These are phyloP conservation scores for Lysiphlebus fabarum DNA, from an alignment of 1,140 invertebrate genomes.

Conservation along the genomic window DNA sequence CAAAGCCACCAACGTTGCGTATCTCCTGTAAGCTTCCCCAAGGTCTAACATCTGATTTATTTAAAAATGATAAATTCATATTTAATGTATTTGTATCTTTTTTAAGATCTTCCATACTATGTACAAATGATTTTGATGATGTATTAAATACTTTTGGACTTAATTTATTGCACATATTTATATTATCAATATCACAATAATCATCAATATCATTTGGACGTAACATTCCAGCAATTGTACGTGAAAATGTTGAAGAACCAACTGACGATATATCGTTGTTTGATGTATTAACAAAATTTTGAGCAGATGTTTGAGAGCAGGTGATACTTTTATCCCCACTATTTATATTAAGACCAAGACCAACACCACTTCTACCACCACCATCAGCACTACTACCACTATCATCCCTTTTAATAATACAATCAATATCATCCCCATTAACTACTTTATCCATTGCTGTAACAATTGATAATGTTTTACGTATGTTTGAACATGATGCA, in stretches of 20 bases:
- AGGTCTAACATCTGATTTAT: conserved; percentile 39
- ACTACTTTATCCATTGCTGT: too few species aligned
- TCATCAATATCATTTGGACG: conserved; percentile 26
- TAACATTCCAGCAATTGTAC: conserved; percentile 32
- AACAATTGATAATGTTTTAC: too few species aligned
- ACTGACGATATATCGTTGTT: conserved; percentile 37
- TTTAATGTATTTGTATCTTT: conserved; percentile 36
- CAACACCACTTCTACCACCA: conserved; percentile 4
- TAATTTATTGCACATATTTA: conserved; percentile 49
- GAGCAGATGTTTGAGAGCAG: conserved; percentile 42
- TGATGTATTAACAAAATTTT: conserved; percentile 20
- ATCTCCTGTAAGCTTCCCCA: conserved; percentile 64
- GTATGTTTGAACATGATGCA: too few species aligned
- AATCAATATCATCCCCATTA: too few species aligned
- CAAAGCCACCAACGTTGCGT: conserved; percentile 44
- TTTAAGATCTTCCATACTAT: conserved; percentile 62
- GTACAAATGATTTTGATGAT: conserved; percentile 47
- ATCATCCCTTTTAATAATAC: conserved; percentile 27
- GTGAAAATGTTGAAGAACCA: conserved; percentile 36
- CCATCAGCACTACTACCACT: conserved; percentile 7
- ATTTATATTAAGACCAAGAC: neutral
- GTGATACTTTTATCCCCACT: conserved; percentile 36
- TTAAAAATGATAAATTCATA: conserved; percentile 41
- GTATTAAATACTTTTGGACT: conserved; percentile 61
- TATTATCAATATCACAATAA: conserved; percentile 34